Evolutionary conservation across 2,888 invertebrate genomes (phyloP).

Genomic region (Epistrophella euchroma): DNA sequence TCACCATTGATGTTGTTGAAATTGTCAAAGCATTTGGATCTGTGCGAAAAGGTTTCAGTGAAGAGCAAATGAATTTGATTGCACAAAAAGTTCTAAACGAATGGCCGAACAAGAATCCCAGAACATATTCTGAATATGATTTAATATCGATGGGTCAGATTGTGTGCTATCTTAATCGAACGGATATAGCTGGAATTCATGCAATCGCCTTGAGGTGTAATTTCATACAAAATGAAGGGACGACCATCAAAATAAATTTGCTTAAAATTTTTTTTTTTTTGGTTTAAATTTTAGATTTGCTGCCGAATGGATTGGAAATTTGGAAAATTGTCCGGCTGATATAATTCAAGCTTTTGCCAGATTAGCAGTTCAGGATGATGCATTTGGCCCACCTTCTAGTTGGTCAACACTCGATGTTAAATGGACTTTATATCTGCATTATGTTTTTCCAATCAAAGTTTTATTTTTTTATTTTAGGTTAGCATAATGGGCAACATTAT

Average conservation of each 20-base stretch:
- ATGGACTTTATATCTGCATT: not conserved
- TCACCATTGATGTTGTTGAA: slow-evolving; percentile 85
- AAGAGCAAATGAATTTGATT: slow-evolving; percentile 83
- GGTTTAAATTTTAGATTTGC: slow-evolving; percentile 81
- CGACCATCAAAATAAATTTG: not conserved
- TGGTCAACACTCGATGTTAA: slow-evolving; percentile 83
- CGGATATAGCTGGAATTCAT: slow-evolving; percentile 85
- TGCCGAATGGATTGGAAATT: slow-evolving; percentile 83
- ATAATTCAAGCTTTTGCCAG: slow-evolving; percentile 84
- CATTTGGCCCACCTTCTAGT: slow-evolving; percentile 83
- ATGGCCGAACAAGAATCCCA: slow-evolving; percentile 85
- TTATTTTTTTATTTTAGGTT: slow-evolving; percentile 76
- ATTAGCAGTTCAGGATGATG: slow-evolving; percentile 83
- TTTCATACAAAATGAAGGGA: too few relatives aligned
- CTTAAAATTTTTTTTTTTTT: not conserved
- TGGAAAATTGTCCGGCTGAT: slow-evolving; percentile 84
- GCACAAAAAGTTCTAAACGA: slow-evolving; percentile 85
- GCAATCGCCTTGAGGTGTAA: slow-evolving; percentile 84
- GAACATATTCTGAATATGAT: slow-evolving; percentile 86
- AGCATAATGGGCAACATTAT: slow-evolving; percentile 84
- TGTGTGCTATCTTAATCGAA: slow-evolving; percentile 85
- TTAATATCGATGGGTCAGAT: slow-evolving; percentile 85
- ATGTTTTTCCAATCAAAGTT: not conserved
- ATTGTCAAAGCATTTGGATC: slow-evolving; percentile 86
- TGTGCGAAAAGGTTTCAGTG: slow-evolving; percentile 80